Evolutionary conservation across 1,140 invertebrate species (phyloP).

Genomic region (Orius insidiosus): DNA sequence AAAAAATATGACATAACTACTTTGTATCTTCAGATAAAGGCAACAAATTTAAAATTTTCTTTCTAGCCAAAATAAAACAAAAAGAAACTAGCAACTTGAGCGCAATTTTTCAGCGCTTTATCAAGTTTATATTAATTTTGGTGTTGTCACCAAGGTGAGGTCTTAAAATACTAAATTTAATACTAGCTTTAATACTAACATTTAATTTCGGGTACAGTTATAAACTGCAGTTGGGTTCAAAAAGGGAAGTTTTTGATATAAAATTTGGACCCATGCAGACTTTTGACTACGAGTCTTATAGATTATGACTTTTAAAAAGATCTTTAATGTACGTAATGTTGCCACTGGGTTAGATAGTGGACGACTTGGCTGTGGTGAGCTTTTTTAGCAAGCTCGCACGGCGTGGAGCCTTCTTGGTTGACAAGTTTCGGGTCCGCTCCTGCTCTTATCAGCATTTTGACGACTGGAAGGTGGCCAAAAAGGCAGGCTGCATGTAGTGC

Average conservation of each 20-base stretch:
- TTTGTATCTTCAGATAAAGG: too few species aligned
- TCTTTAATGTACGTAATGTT: constrained; percentile 5
- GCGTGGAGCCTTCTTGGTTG: constrained; percentile 50
- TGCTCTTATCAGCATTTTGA: constrained; percentile 53
- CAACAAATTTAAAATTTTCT: too few species aligned
- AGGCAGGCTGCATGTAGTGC: constrained; percentile 76
- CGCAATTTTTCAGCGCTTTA: too few species aligned
- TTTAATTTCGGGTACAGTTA: constrained; percentile 10
- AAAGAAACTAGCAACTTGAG: too few species aligned
- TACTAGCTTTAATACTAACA: constrained; percentile 1
- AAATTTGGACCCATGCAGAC: constrained; percentile 4
- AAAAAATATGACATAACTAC: too few species aligned
- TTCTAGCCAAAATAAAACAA: too few species aligned
- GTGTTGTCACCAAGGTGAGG: too few species aligned
- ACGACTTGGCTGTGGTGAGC: constrained; percentile 36
- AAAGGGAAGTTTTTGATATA: constrained; percentile 5
- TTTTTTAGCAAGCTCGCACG: constrained; percentile 42
- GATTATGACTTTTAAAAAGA: not conserved
- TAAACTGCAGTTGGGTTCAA: constrained; percentile 2
- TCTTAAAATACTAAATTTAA: too few species aligned
- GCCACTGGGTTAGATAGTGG: constrained; percentile 31
- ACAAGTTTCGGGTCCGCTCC: constrained; percentile 46
- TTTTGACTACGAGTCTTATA: not conserved
- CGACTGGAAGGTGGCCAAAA: constrained; percentile 66
- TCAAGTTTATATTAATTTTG: too few species aligned